A percentile compares a stretch with the other conserved stretches of the same genome.
These are phyloP conservation scores for Porites evermanni DNA, from an alignment of 92 coral and sea anemone species.

Conservation along the genomic window DNA sequence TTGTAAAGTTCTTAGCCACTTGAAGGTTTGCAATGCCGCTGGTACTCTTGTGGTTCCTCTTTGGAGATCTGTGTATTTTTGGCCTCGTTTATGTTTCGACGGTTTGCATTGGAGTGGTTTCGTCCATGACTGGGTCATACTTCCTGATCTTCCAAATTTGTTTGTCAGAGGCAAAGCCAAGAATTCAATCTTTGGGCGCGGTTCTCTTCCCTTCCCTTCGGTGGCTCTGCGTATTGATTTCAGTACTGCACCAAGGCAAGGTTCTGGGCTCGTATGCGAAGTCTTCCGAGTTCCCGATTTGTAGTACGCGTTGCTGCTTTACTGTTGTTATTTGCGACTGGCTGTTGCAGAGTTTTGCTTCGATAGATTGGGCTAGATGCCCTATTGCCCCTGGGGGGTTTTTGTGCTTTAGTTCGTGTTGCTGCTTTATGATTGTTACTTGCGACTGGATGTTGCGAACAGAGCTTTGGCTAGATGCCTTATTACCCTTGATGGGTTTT, in stretches of 20 bases:
- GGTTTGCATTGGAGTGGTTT: slow-evolving; percentile 52
- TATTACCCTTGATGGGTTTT: background rate
- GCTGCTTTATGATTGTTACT: background rate
- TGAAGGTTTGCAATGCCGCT: slow-evolving; percentile 44
- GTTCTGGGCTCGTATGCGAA: slow-evolving; percentile 8
- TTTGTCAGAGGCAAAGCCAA: slow-evolving; percentile 4
- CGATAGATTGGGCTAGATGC: too few species aligned
- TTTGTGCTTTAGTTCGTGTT: too few species aligned
- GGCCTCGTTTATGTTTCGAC: slow-evolving; percentile 65
- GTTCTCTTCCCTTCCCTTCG: slow-evolving; percentile 36
- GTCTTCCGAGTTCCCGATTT: slow-evolving; percentile 7
- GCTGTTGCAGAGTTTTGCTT: background rate
- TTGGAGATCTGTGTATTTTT: slow-evolving; percentile 68
- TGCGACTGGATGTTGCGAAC: slow-evolving; percentile 6
- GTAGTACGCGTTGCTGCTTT: background rate
- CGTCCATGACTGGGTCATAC: slow-evolving; percentile 36
- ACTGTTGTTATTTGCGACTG: background rate
- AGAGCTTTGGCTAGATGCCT: background rate
- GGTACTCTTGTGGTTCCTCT: slow-evolving; percentile 44
- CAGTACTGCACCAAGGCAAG: slow-evolving; percentile 27
- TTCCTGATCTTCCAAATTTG: slow-evolving; percentile 47
- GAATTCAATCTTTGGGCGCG: slow-evolving; percentile 35
- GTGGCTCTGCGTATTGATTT: slow-evolving; percentile 23
- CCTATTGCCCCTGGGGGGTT: background rate
- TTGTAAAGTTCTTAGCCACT: slow-evolving; percentile 29